A percentile compares a stretch with the other conserved stretches of the same genome.
These are phyloP conservation scores for Epizoanthus rinbou DNA, from an alignment of 92 coral and sea anemone species.

Conservation along the genomic window DNA sequence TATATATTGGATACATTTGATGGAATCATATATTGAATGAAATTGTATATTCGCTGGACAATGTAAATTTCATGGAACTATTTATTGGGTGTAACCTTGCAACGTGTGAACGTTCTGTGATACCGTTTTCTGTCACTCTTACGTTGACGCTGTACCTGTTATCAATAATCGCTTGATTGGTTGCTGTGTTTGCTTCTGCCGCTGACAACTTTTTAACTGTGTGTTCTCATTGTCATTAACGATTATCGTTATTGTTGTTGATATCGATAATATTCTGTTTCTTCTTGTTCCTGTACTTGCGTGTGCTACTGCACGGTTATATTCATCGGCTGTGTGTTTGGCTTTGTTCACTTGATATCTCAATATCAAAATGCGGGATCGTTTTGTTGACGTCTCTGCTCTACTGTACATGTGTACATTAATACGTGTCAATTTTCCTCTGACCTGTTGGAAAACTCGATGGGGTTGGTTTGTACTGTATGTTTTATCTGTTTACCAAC, in stretches of 20 bases:
- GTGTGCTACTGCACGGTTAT: background rate
- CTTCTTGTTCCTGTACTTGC: background rate
- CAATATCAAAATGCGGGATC: background rate
- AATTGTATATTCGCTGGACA: too few species aligned
- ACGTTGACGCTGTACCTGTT: background rate
- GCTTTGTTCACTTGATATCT: background rate
- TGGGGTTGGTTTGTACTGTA: too few species aligned
- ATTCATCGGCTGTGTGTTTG: background rate
- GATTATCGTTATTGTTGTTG: background rate
- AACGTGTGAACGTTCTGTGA: background rate
- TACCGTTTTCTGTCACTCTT: background rate
- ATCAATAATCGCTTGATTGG: background rate
- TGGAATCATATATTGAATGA: background rate
- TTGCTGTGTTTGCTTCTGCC: background rate
- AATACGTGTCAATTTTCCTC: too few species aligned
- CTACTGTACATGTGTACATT: background rate
- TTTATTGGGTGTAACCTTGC: too few species aligned
- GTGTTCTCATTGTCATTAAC: too few species aligned
- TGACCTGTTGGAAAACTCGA: too few species aligned
- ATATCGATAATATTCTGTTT: background rate
- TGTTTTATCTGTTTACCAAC: too few species aligned
- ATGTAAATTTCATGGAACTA: too few species aligned
- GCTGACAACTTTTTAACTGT: background rate
- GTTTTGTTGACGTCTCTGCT: background rate
- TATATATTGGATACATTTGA: too few species aligned